Percentiles rank a stretch among this genome's conserved stretches.
These are phyloP conservation scores for Anas bernieri DNA, from an alignment of 2,797 vertebrate genomes.

Conservation along the genomic window DNA sequence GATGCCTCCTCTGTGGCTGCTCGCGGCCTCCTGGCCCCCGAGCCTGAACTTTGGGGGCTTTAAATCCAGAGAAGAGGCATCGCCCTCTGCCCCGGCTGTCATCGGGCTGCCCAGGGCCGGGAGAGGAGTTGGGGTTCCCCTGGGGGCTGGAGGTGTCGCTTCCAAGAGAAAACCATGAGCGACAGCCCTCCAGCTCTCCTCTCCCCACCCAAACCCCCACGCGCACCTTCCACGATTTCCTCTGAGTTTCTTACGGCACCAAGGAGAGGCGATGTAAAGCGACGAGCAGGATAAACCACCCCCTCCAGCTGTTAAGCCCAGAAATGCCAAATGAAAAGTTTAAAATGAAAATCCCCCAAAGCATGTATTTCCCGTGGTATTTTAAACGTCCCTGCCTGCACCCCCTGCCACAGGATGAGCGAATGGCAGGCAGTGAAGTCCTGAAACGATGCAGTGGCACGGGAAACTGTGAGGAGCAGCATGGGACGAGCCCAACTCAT, in stretches of 20 bases:
- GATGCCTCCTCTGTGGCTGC: slow-evolving; percentile 14
- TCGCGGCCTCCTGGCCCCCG: background rate
- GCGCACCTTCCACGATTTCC: fast-evolving
- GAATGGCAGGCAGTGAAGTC: background rate
- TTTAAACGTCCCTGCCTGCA: background rate
- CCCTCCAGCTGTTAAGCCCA: background rate
- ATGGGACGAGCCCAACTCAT: background rate
- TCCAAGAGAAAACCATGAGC: no score
- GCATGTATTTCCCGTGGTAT: background rate
- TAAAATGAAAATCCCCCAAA: background rate
- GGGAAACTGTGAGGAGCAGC: no score
- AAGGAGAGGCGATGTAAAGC: background rate
- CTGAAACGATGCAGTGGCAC: background rate
- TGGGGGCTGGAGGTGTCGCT: background rate
- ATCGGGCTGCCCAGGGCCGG: fast-evolving
- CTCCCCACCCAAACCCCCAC: background rate
- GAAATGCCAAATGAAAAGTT: background rate
- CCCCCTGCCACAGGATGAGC: background rate
- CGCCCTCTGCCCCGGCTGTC: background rate
- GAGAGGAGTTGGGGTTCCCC: background rate
- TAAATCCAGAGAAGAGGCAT: background rate
- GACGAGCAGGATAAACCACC: background rate
- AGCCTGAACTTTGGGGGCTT: background rate
- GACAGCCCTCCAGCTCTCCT: background rate
- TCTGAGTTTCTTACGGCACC: no score